Conservation (phyloP, 2,888 invertebrate species). For the Sclerodermus sp. region DNA sequence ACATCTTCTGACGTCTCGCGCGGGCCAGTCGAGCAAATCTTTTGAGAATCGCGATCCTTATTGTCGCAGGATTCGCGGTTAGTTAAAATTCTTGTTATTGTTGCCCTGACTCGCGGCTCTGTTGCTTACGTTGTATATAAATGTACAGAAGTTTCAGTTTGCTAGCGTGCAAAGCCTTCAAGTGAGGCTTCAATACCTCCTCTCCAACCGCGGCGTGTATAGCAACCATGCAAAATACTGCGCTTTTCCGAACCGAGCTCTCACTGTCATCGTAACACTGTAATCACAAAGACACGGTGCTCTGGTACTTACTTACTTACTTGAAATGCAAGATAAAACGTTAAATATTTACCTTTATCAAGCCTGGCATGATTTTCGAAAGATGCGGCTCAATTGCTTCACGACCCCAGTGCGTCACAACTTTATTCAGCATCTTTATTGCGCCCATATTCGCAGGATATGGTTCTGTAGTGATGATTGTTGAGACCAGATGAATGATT, state of each 20-base stretch:
- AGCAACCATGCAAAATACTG: slow-evolving; percentile 96
- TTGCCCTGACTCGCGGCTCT: slow-evolving; percentile 15
- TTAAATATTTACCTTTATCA: slow-evolving; percentile 70
- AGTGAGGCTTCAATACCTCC: slow-evolving; percentile 78
- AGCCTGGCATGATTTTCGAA: slow-evolving; percentile 81
- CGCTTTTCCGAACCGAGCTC: slow-evolving; percentile 92
- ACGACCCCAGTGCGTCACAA: slow-evolving; percentile 75
- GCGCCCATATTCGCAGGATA: slow-evolving; percentile 89
- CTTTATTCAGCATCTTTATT: slow-evolving; percentile 85
- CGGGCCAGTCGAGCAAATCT: slow-evolving; percentile 44
- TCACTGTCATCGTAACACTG: slow-evolving; percentile 91
- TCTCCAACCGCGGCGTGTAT: slow-evolving; percentile 89
- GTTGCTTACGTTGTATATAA: slow-evolving; percentile 71
- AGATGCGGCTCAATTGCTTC: slow-evolving; percentile 77
- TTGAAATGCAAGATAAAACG: background rate
- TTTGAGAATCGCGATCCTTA: slow-evolving; percentile 51
- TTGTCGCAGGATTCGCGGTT: slow-evolving; percentile 42
- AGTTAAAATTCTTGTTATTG: slow-evolving; percentile 34
- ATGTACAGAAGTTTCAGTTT: slow-evolving; percentile 84
- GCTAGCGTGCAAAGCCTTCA: slow-evolving; percentile 81
- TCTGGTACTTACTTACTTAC: no score
- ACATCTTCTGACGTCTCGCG: slow-evolving; percentile 45
- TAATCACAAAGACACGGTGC: no score
- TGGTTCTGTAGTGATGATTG: slow-evolving; percentile 85
- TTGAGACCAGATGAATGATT: slow-evolving; percentile 74